Conservation (phyloP, 2,888 invertebrate genomes). For the Oscheius sp. region DNA sequence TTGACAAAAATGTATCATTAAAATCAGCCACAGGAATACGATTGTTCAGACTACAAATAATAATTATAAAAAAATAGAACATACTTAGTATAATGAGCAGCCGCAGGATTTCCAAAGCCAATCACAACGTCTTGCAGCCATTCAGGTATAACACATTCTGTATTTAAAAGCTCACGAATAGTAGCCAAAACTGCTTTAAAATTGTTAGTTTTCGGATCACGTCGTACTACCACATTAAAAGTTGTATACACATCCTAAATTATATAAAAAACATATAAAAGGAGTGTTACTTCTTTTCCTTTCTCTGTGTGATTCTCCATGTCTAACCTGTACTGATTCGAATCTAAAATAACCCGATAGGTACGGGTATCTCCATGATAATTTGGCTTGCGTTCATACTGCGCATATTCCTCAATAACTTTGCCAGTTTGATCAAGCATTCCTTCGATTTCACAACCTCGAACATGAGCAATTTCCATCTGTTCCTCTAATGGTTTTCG, state of each 20-base stretch:
- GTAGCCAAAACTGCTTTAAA: constrained; percentile 99
- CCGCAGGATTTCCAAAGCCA: constrained; percentile 96
- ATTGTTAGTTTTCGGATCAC: constrained; percentile 99
- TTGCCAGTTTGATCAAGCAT: constrained; percentile 93
- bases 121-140: constrained; percentile 81
- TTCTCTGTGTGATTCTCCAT: constrained; percentile 53
- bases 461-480: constrained; percentile 79
- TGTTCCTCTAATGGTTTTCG: constrained; percentile 60
- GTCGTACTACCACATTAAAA: constrained; percentile 93
- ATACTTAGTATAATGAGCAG: constrained; percentile 90
- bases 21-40: constrained; percentile 88
- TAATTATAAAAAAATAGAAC: background rate
- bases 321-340: constrained; percentile 84
- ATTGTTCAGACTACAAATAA: constrained; percentile 81
- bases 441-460: constrained; percentile 98
- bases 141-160: constrained; percentile 90
- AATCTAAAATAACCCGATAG: constrained; percentile 91
- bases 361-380: constrained; percentile 88
- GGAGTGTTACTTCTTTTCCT: constrained; percentile 32
- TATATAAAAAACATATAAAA: background rate
- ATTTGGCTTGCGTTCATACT: constrained; percentile 76
- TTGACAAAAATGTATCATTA: constrained; percentile 94
- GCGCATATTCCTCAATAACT: constrained; percentile 86
- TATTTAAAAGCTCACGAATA: constrained; percentile 97
- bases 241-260: constrained; percentile 82